Evolutionary conservation across 2,797 vertebrate genomes (phyloP).

Genomic region (Sarcophilus harrisii): DNA sequence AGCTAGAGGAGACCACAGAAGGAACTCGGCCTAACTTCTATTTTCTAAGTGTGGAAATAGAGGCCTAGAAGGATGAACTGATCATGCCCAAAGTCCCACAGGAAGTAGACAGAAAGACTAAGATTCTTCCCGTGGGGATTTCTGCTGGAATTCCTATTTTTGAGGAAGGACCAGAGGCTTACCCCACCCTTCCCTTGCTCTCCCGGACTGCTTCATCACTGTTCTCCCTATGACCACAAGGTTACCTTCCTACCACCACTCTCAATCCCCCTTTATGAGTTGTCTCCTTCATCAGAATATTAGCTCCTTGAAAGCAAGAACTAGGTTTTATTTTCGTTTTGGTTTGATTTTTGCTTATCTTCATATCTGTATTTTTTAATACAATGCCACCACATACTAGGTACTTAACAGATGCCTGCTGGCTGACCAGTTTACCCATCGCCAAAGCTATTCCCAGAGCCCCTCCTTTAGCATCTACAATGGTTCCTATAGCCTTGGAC

Average conservation of each 20-base stretch:
- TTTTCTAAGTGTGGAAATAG: constrained; percentile 7
- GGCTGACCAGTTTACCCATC: neutral
- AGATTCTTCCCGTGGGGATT: neutral
- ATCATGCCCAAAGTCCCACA: neutral
- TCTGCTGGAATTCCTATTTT: neutral
- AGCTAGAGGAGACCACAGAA: neutral
- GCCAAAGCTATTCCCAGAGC: neutral
- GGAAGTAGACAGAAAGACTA: neutral
- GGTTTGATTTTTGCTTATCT: neutral
- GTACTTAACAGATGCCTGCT: neutral
- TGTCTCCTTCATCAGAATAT: neutral
- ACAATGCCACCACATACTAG: neutral
- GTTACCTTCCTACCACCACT: neutral
- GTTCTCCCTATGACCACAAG: neutral
- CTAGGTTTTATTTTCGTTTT: no score
- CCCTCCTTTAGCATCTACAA: neutral
- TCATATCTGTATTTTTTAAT: neutral
- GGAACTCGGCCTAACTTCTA: neutral
- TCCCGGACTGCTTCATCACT: neutral
- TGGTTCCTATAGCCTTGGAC: neutral
- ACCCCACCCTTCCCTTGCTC: neutral
- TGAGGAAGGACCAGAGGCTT: neutral
- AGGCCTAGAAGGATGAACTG: neutral
- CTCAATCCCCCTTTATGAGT: neutral
- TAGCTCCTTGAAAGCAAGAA: neutral